phyloP scores from a whole-genome alignment of 2,797 vertebrate genomes.

The Chaunax sp. region DNA sequence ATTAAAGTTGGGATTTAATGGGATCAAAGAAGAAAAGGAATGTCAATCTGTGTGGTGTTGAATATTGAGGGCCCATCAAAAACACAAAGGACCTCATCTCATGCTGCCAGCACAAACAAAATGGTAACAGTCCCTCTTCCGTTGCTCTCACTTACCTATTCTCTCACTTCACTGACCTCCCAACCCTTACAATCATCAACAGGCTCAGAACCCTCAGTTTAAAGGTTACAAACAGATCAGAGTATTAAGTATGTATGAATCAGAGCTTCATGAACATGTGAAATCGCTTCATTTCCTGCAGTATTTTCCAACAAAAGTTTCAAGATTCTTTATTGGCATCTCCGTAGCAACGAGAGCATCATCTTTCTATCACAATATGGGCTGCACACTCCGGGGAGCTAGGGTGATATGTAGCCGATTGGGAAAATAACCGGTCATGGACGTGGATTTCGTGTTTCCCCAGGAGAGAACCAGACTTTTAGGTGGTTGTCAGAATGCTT shows the following conservation, averaged over 20 bases:
- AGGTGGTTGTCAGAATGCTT: constrained; percentile 43
- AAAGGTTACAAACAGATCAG: constrained; percentile 81
- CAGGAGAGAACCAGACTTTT: constrained; percentile 42
- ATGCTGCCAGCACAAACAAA: constrained; percentile 89
- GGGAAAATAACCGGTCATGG: constrained; percentile 62
- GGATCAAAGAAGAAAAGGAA: constrained; percentile 59
- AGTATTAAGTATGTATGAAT: constrained; percentile 43
- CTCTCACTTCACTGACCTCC: constrained; percentile 87
- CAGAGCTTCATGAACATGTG: constrained; percentile 20
- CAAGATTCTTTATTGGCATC: constrained; percentile 33
- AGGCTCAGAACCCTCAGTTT: constrained; percentile 83
- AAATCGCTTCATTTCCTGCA: constrained; percentile 33
- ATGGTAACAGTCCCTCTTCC: constrained; percentile 86
- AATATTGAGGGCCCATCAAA: constrained; percentile 66
- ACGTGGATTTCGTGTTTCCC: constrained; percentile 56
- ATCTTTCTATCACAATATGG: constrained; percentile 34
- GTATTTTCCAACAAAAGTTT: constrained; percentile 18
- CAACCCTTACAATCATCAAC: constrained; percentile 90
- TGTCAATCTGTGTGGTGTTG: constrained; percentile 43
- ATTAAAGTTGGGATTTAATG: constrained; percentile 59
- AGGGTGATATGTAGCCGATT: constrained; percentile 52
- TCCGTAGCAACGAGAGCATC: constrained; percentile 40
- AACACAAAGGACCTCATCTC: constrained; percentile 84
- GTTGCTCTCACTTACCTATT: constrained; percentile 84
- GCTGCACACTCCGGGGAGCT: constrained; percentile 42